Conservation (phyloP, 1,140 invertebrate species). For the Drosophila fuyamai region DNA sequence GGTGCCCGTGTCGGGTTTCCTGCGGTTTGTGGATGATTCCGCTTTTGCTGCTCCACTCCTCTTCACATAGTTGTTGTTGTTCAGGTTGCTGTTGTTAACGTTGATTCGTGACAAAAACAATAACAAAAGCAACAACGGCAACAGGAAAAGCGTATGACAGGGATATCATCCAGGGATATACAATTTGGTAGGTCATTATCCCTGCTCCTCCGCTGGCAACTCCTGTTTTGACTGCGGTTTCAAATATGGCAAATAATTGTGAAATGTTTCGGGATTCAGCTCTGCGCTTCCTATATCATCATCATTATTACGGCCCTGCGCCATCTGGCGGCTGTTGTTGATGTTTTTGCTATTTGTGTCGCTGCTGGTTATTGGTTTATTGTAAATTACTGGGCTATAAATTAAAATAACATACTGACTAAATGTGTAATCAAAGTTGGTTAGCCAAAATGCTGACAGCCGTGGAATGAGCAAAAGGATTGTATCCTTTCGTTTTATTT, state of each 20-base stretch:
- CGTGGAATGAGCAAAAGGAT: neutral
- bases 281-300: conserved; percentile 20
- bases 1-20: conserved; percentile 46
- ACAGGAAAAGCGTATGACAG: conserved; percentile 38
- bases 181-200: conserved; percentile 52
- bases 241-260: conserved; percentile 78
- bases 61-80: conserved; percentile 12
- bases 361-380: conserved; percentile 63
- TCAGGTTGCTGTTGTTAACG: conserved; percentile 61
- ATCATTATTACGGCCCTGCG: conserved; percentile 15
- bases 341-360: conserved; percentile 38
- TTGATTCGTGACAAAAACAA: conserved; percentile 63
- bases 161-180: conserved; percentile 61
- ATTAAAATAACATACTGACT: conserved; percentile 77
- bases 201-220: conserved; percentile 16
- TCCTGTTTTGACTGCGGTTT: conserved; percentile 65
- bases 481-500: conserved; percentile 1
- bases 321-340: conserved; percentile 54
- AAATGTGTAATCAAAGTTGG: conserved; percentile 69
- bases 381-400: conserved; percentile 72
- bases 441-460: conserved; percentile 28
- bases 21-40: conserved; percentile 58
- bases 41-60: conserved; percentile 22
- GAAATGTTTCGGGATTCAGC: conserved; percentile 48
- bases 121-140: conserved; percentile 29